phyloP scores from a whole-genome alignment of 2,888 invertebrate genomes.

The Endotricha flammealis region DNA sequence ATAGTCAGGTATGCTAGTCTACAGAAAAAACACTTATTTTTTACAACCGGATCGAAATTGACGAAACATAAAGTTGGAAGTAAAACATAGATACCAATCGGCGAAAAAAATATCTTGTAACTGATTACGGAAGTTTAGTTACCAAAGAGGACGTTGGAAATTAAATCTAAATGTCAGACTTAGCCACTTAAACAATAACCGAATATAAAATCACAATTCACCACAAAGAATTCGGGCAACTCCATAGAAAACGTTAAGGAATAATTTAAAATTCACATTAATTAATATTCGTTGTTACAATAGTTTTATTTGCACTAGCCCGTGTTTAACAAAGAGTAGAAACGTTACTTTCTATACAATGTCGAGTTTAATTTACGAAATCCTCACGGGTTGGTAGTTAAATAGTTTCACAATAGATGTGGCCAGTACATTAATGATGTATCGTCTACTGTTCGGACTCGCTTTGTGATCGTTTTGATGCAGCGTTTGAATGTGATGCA shows the following conservation, averaged over 20 bases:
- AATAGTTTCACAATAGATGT: constrained; percentile 73
- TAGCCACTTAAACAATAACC: too few species aligned
- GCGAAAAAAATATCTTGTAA: too few species aligned
- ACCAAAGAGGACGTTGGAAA: too few species aligned
- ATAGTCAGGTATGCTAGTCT: too few species aligned
- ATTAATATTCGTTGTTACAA: constrained; percentile 57
- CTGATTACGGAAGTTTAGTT: too few species aligned
- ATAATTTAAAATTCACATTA: constrained; percentile 56
- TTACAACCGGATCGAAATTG: too few species aligned
- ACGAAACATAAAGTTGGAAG: too few species aligned
- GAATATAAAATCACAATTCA: too few species aligned
- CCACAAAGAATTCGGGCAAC: constrained; percentile 4
- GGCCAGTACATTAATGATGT: constrained; percentile 67
- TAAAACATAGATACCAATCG: too few species aligned
- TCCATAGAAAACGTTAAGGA: constrained; percentile 33
- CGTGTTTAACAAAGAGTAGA: constrained; percentile 54
- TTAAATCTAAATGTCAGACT: too few species aligned
- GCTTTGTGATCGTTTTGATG: constrained; percentile 43
- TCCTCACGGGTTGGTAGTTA: constrained; percentile 55
- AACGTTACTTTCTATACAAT: constrained; percentile 62
- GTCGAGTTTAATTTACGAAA: constrained; percentile 55
- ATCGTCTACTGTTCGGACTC: constrained; percentile 55
- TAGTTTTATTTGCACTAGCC: constrained; percentile 59
- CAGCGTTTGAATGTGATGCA: neutral
- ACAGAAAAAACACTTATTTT: too few species aligned